These are phyloP conservation scores for Rhagophthalmus giganteus DNA, from an alignment of 2,888 invertebrate species.

Conservation along the genomic window DNA sequence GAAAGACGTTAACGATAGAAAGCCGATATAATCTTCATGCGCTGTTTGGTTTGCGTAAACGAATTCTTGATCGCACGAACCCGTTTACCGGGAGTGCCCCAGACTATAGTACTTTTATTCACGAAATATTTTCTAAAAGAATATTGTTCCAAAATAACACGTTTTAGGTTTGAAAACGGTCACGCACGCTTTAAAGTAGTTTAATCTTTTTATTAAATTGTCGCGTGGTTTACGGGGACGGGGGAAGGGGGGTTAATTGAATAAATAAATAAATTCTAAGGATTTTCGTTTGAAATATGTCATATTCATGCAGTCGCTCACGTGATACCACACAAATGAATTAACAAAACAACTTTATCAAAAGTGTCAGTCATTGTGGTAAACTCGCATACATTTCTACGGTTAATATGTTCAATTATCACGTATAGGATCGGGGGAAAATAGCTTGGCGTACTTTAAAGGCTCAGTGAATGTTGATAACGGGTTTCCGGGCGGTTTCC, in stretches of 20 bases:
- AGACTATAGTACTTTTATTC: too few species aligned
- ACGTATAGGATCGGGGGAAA: constrained; percentile 31
- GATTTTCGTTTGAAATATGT: constrained; percentile 3
- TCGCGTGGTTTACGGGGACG: background rate
- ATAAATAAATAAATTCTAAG: constrained; percentile 4
- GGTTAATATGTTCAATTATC: constrained; percentile 37
- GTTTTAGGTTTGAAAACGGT: too few species aligned
- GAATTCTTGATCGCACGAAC: too few species aligned
- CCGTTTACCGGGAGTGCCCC: too few species aligned
- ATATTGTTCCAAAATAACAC: too few species aligned
- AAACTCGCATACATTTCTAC: constrained; percentile 33
- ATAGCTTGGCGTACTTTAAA: constrained; percentile 31
- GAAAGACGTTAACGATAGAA: too few species aligned
- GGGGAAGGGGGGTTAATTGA: too few species aligned
- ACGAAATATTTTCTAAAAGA: too few species aligned
- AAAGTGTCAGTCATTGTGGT: constrained; percentile 32
- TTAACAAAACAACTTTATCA: constrained; percentile 31
- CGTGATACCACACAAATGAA: constrained; percentile 4
- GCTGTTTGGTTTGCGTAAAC: too few species aligned
- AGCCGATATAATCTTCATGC: too few species aligned
- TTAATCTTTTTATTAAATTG: background rate
- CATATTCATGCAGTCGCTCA: constrained; percentile 3
- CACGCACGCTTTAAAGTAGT: background rate
- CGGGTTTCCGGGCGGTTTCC: constrained; percentile 43
- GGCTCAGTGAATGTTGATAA: constrained; percentile 38